These are phyloP conservation scores for Agrochola circellaris DNA, from an alignment of 2,888 invertebrate genomes.

Conservation along the genomic window DNA sequence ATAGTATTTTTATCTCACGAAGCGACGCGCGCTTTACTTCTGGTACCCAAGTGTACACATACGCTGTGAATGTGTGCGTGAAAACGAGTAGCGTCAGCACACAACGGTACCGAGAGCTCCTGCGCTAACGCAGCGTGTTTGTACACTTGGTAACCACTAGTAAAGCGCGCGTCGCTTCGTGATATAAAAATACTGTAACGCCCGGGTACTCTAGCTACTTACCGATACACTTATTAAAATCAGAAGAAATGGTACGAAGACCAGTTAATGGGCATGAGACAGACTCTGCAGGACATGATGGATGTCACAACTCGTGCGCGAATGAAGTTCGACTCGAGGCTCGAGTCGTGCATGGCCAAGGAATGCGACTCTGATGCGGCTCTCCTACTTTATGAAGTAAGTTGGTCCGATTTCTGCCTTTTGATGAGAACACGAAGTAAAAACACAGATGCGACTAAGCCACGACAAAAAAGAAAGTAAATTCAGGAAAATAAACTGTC, in stretches of 20 bases:
- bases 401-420: constrained; percentile 1
- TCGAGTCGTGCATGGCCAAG: constrained; percentile 70
- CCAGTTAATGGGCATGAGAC: constrained; percentile 74
- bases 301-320: constrained; percentile 76
- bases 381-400: constrained; percentile 81
- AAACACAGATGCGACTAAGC: neutral
- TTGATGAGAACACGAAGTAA: neutral
- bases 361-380: constrained; percentile 77
- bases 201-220: neutral
- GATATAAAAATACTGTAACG: too few species aligned
- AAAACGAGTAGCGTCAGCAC: too few species aligned
- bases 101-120: too few species aligned
- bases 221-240: constrained; percentile 26
- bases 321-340: constrained; percentile 75
- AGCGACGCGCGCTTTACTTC: too few species aligned
- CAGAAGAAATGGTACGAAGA: constrained; percentile 68
- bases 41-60: too few species aligned
- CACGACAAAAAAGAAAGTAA: neutral
- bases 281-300: constrained; percentile 75
- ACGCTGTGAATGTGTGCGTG: too few species aligned
- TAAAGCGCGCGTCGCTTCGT: too few species aligned
- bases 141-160: too few species aligned
- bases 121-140: too few species aligned
- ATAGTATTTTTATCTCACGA: too few species aligned
- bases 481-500: neutral